These are phyloP conservation scores for Tipula unca DNA, from an alignment of 2,888 invertebrate species.

Conservation along the genomic window DNA sequence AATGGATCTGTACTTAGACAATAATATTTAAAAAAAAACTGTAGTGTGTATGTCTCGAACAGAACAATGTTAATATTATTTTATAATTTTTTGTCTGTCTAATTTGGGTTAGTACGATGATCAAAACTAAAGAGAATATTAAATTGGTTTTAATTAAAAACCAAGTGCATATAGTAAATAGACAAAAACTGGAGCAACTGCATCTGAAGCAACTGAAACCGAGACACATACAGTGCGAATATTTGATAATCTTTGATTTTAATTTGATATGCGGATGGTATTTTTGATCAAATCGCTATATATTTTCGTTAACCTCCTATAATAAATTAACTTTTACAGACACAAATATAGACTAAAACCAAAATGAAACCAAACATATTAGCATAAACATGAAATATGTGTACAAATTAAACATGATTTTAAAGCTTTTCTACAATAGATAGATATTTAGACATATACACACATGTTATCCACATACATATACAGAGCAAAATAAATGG, in stretches of 20 bases:
- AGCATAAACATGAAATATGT: not conserved
- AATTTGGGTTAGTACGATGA: not conserved
- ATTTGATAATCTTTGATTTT: too few relatives aligned
- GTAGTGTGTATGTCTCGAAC: not conserved
- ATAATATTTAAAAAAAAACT: not conserved
- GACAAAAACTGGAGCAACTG: too few relatives aligned
- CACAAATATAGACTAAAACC: not conserved
- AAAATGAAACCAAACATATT: not conserved
- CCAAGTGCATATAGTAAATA: too few relatives aligned
- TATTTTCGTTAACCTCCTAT: too few relatives aligned
- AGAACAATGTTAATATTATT: not conserved
- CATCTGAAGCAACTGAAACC: too few relatives aligned
- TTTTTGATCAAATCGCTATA: not conserved
- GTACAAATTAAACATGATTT: not conserved
- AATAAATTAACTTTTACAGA: not conserved
- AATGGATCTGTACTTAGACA: not conserved
- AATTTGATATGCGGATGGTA: too few relatives aligned
- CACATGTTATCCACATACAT: not conserved
- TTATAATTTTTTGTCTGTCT: not conserved
- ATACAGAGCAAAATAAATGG: not conserved
- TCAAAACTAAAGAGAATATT: not conserved
- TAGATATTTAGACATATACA: not conserved
- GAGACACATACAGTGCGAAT: too few relatives aligned
- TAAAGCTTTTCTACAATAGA: not conserved
- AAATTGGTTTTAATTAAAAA: not conserved